Conservation (phyloP, 2,797 vertebrate genomes). For the Prionace glauca region DNA sequence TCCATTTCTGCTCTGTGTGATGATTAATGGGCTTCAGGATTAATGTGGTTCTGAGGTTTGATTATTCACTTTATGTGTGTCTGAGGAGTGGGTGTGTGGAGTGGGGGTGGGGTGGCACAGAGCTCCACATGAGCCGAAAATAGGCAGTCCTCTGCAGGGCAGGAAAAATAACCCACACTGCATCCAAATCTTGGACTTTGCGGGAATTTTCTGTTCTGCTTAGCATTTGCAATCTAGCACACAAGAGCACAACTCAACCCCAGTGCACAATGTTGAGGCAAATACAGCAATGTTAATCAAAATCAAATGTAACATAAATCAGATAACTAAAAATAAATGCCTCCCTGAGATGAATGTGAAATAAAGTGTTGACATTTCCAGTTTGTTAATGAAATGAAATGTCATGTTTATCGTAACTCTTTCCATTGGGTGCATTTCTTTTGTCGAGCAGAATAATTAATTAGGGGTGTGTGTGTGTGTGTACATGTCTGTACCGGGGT, state of each 20-base stretch:
- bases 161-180: not conserved
- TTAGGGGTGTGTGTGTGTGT: not conserved
- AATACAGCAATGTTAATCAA: not conserved
- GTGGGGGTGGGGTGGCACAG: not conserved
- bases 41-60: not conserved
- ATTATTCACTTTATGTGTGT: not conserved
- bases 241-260: not conserved
- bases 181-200: not conserved
- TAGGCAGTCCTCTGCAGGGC: not conserved
- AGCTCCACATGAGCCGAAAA: not conserved
- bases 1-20: not conserved
- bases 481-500: not conserved
- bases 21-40: not conserved
- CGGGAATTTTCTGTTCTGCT: not conserved
- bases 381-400: constrained; percentile 19
- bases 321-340: not conserved
- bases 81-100: not conserved
- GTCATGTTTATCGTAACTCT: too few relatives aligned
- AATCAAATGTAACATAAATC: not conserved
- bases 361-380: constrained; percentile 3
- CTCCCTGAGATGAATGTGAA: not conserved
- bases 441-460: not conserved
- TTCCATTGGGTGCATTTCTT: not conserved
- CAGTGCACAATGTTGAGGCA: not conserved
- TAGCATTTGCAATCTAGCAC: not conserved